Percentiles rank a stretch among this genome's conserved stretches.
Evolutionary conservation across 2,888 invertebrate species (phyloP).

Genomic region (Heliconius charithonia): DNA sequence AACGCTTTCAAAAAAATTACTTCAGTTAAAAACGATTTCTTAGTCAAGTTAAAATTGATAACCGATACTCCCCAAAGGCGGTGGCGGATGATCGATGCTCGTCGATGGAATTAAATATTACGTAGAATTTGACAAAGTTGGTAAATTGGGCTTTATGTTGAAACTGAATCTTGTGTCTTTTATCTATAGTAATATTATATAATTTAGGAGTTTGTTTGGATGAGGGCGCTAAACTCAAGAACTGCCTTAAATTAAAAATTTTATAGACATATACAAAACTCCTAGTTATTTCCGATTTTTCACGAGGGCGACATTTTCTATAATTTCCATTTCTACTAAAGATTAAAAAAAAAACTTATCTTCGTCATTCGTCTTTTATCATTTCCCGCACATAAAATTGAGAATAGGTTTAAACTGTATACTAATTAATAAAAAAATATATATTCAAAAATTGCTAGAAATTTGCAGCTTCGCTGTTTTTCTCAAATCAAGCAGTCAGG

Average conservation of each 20-base stretch:
- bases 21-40: constrained; percentile 69
- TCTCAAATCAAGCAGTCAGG: background rate
- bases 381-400: no score
- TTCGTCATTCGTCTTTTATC: no score
- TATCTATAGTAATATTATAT: background rate
- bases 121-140: constrained; percentile 41
- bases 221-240: background rate
- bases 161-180: background rate
- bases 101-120: constrained; percentile 58
- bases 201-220: background rate
- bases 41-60: constrained; percentile 61
- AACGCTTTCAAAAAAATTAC: constrained; percentile 70
- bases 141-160: background rate
- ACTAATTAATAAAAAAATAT: no score
- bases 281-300: no score
- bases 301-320: no score
- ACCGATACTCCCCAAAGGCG: constrained; percentile 52
- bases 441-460: no score
- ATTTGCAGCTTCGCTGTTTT: no score
- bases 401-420: no score
- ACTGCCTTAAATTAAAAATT: background rate
- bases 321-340: no score
- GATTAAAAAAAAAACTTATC: no score
- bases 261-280: no score
- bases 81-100: constrained; percentile 65